Evolutionary conservation across 2,113 vertebrate species (phyloP), one percentile per base, ranked within the genome.

Genomic region (Dendropsophus ebraccatus): DNA sequence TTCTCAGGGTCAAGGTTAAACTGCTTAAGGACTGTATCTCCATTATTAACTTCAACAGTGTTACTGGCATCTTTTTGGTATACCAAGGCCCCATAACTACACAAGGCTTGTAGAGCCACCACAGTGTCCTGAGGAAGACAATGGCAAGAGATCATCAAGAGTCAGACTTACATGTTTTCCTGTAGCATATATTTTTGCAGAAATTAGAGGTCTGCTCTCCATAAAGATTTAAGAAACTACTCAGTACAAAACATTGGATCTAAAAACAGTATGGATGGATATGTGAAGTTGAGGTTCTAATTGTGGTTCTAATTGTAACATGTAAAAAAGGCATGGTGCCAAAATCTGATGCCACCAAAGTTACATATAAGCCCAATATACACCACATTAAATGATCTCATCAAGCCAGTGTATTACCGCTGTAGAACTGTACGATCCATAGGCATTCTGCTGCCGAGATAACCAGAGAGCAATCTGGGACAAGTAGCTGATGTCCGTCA

Each of bases 21-120:
- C 1, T 41, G 35, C 62, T 89, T 87, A 9, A 0, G 1, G 0
- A 78, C 73, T 17, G 74, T 87, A 0, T 12, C 78, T 0, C 88
- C 88, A n/a, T 85, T 83, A 0, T 87, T 89, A 60, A 94, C 88
- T 0, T 84, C 89, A 87, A 95, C 91, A 1, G 0, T 75, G 21
- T 89, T 83, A 87, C 88, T 84, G 5, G 89, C 88, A 0, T 73
- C 72, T 56, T 4, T 28, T 17, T 82, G 17, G 0, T 89, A 81
- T 0, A 89, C 90, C 70, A 91, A 70, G 16, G 88, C 0, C 0
- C 90, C 87, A 0, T 92, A 94, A 28, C 88, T 88, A 54, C 91
- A 88, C 85, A 94, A 89, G 67, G 92, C 94, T 87, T 93, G 92
- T 35, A 94, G 88, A 30, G 91, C 93, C 76, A 93, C 92, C 74